A percentile compares a stretch with the other conserved stretches of the same genome.
These are phyloP conservation scores for Ptilonorhynchus violaceus DNA, from an alignment of 2,113 vertebrate species.

Conservation along the genomic window DNA sequence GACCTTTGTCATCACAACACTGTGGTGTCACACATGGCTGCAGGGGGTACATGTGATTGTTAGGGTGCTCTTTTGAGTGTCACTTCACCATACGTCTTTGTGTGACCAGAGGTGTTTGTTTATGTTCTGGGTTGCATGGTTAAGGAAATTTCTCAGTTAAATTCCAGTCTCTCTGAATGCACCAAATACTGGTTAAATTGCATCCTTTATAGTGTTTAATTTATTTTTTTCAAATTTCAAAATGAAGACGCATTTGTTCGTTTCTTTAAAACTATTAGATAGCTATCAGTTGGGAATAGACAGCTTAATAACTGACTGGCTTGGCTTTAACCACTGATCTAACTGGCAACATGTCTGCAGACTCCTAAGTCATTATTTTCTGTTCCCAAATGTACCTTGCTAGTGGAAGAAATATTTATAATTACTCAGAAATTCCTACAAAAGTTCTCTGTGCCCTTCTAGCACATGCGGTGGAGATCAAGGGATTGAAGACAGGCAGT, in stretches of 20 bases:
- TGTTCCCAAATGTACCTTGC: background rate
- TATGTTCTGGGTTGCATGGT: background rate
- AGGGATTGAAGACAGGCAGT: background rate
- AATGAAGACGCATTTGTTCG: too few relatives aligned
- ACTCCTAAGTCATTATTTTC: background rate
- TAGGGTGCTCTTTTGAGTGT: background rate
- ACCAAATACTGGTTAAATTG: background rate
- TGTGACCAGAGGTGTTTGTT: background rate
- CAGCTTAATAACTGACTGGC: background rate
- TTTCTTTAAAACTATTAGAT: too few relatives aligned
- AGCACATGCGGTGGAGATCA: background rate
- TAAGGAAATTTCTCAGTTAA: background rate
- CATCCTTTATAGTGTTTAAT: background rate
- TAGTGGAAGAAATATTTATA: background rate
- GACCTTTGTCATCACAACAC: background rate
- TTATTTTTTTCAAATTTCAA: background rate
- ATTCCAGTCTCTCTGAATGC: background rate
- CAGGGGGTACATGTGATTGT: background rate
- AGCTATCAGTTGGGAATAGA: too few relatives aligned
- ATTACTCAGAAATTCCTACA: background rate
- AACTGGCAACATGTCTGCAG: background rate
- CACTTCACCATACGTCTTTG: background rate
- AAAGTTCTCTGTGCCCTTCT: background rate
- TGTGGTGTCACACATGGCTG: background rate
- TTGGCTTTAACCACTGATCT: background rate